phyloP scores from a whole-genome alignment of 2,797 vertebrate genomes.

The Sebastes nivosus region DNA sequence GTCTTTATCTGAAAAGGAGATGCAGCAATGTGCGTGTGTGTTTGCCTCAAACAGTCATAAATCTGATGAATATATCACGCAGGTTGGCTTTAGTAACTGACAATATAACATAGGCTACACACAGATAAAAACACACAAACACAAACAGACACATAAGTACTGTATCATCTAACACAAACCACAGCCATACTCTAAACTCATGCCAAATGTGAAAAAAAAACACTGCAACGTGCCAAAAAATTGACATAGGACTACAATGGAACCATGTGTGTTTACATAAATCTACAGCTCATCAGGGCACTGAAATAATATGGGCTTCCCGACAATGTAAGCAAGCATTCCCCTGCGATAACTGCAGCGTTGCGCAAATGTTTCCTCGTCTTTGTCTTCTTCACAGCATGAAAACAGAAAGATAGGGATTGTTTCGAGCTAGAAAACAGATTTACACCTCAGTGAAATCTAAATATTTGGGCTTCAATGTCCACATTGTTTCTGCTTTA shows the following conservation, averaged over 20 bases:
- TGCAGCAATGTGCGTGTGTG: not conserved
- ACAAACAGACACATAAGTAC: not conserved
- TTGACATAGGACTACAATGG: conserved; percentile 30
- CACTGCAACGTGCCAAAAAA: conserved; percentile 34
- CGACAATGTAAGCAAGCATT: conserved; percentile 21
- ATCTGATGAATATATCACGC: not conserved
- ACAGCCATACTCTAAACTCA: not conserved
- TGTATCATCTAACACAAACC: conserved; percentile 33
- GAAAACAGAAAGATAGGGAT: not conserved
- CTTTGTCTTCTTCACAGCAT: not conserved
- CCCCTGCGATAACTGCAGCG: conserved; percentile 1
- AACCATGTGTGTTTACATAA: conserved; percentile 55
- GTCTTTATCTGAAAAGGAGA: not conserved
- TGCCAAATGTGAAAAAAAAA: conserved; percentile 45
- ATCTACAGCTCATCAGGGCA: conserved; percentile 45
- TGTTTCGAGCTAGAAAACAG: not conserved
- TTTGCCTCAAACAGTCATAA: not conserved
- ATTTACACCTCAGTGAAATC: not conserved
- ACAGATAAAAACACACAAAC: conserved; percentile 1
- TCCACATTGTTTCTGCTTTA: not conserved
- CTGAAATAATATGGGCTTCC: conserved; percentile 44
- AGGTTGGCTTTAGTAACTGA: not conserved
- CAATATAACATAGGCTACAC: not conserved
- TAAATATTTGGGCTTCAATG: not conserved
- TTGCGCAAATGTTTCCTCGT: conserved; percentile 9